phyloP scores from a whole-genome alignment of 2,888 invertebrate species.

The Trichacis sp. region DNA sequence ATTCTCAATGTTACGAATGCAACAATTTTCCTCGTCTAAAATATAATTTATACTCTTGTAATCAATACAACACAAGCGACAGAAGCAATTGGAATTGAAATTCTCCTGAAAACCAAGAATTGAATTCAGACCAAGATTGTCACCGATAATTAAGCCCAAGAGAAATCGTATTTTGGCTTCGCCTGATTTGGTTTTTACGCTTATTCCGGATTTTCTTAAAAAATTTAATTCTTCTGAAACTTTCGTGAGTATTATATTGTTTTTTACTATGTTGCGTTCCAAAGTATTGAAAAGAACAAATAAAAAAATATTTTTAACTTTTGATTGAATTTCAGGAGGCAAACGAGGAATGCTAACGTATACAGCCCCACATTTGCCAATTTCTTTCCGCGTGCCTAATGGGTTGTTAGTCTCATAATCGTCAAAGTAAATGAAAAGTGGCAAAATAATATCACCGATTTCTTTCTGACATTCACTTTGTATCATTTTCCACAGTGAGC shows the following conservation, averaged over 20 bases:
- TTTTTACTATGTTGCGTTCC: slow-evolving; percentile 25
- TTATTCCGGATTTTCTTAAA: slow-evolving; percentile 27
- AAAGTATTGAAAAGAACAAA: slow-evolving; percentile 28
- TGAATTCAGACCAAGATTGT: slow-evolving; percentile 42
- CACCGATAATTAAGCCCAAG: slow-evolving; percentile 32
- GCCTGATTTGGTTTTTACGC: slow-evolving; percentile 15
- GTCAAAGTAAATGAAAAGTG: slow-evolving; percentile 31
- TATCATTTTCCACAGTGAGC: no score
- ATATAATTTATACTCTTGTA: slow-evolving; percentile 21
- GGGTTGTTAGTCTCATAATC: slow-evolving; percentile 43
- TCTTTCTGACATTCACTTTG: no score
- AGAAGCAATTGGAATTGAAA: slow-evolving; percentile 38
- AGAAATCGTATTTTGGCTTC: slow-evolving; percentile 29
- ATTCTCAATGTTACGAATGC: slow-evolving; percentile 26
- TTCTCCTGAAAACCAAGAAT: slow-evolving; percentile 37
- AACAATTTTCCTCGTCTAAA: slow-evolving; percentile 30
- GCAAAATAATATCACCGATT: slow-evolving; percentile 20
- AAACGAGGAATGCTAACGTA: slow-evolving; percentile 31
- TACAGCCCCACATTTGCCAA: slow-evolving; percentile 31
- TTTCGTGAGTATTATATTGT: slow-evolving; percentile 26
- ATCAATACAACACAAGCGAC: slow-evolving; percentile 38
- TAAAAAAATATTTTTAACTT: slow-evolving; percentile 37
- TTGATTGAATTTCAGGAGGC: slow-evolving; percentile 29
- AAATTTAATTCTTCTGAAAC: slow-evolving; percentile 36
- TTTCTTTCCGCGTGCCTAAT: slow-evolving; percentile 32